These are phyloP conservation scores for Epirrhoe alternata DNA, from an alignment of 2,888 invertebrate genomes.

Conservation along the genomic window DNA sequence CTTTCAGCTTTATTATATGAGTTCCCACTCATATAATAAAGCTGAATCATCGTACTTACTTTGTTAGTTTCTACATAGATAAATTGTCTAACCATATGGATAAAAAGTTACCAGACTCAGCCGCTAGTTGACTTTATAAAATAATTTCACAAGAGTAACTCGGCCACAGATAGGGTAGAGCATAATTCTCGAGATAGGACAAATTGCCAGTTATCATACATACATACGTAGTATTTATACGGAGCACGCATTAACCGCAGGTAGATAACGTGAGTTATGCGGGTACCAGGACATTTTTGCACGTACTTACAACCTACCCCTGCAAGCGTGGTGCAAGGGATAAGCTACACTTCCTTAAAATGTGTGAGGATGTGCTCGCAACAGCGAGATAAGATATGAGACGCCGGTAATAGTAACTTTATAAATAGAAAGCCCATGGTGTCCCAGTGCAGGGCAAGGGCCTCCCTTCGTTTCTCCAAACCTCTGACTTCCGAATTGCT, in stretches of 20 bases:
- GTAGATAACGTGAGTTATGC: slow-evolving; percentile 75
- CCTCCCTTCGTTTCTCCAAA: too few relatives aligned
- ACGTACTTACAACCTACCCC: slow-evolving; percentile 50
- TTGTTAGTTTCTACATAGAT: not conserved
- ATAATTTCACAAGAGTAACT: slow-evolving; percentile 13
- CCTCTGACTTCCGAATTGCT: too few relatives aligned
- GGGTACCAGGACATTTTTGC: slow-evolving; percentile 75
- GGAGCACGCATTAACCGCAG: slow-evolving; percentile 62
- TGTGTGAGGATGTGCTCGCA: too few relatives aligned
- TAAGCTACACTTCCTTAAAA: slow-evolving; percentile 6
- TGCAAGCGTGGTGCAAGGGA: slow-evolving; percentile 43
- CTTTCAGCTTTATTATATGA: too few relatives aligned
- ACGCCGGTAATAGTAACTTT: too few relatives aligned
- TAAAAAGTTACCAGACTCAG: not conserved
- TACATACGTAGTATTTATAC: slow-evolving; percentile 69
- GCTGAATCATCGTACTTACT: too few relatives aligned
- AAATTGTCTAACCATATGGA: not conserved
- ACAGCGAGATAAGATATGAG: too few relatives aligned
- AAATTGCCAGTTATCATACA: slow-evolving; percentile 64
- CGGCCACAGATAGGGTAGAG: slow-evolving; percentile 42
- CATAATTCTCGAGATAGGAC: slow-evolving; percentile 40
- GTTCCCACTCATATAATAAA: too few relatives aligned
- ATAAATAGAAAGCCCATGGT: too few relatives aligned
- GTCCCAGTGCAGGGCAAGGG: too few relatives aligned
- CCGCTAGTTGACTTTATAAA: not conserved